Evolutionary conservation across 53 echinoderm and acorn worm genomes (phyloP).

Genomic region (Glandiceps talaboti): DNA sequence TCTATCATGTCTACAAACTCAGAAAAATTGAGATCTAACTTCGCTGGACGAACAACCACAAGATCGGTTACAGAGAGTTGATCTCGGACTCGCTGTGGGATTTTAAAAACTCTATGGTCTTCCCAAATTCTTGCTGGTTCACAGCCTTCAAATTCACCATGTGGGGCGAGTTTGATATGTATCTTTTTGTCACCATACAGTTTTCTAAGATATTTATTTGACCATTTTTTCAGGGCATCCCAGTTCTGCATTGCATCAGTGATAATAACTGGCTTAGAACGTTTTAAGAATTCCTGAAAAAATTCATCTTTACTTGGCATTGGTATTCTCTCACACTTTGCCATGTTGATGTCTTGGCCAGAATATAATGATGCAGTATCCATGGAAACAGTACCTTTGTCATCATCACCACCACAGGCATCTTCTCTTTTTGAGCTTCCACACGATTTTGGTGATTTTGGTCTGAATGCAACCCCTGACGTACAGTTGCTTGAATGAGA

Average conservation of each 20-base stretch:
- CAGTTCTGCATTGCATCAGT: constrained; percentile 46
- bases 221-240: constrained; percentile 67
- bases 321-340: constrained; percentile 50
- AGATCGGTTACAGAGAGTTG: constrained; percentile 56
- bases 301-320: constrained; percentile 44
- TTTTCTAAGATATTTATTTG: constrained; percentile 38
- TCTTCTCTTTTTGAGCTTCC: neutral
- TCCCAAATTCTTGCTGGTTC: constrained; percentile 58
- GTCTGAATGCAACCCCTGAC: constrained; percentile 1
- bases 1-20: constrained; percentile 61
- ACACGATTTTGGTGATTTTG: neutral
- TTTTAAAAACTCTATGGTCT: constrained; percentile 33
- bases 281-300: constrained; percentile 44
- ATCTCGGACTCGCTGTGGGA: constrained; percentile 31
- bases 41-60: constrained; percentile 80
- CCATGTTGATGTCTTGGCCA: neutral
- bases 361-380: neutral
- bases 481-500: constrained; percentile 26
- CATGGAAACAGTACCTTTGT: neutral
- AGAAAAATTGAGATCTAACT: constrained; percentile 63
- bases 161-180: constrained; percentile 80
- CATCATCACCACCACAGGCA: neutral
- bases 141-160: constrained; percentile 82
- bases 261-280: constrained; percentile 61
- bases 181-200: constrained; percentile 44